A percentile compares a stretch with the other conserved stretches of the same genome.
These are phyloP conservation scores for Leptinotarsa juncta DNA, from an alignment of 2,888 invertebrate species.

Conservation along the genomic window DNA sequence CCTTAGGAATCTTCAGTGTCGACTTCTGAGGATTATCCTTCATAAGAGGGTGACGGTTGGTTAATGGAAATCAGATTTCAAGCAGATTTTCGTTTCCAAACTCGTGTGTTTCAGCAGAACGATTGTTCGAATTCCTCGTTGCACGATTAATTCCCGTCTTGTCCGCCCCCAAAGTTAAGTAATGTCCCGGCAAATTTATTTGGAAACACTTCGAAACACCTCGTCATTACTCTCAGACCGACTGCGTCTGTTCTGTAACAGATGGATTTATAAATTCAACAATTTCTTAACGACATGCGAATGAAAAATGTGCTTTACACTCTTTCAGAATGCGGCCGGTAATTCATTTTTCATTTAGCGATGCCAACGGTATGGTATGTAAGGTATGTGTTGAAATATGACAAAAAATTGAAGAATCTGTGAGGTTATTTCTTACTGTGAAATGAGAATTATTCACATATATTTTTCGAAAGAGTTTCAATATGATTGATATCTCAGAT, in stretches of 20 bases:
- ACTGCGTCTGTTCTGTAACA: slow-evolving; percentile 21
- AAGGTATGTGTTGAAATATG: not conserved
- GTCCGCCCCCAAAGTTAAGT: slow-evolving; percentile 14
- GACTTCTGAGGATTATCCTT: too few species aligned
- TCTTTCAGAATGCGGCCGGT: slow-evolving; percentile 18
- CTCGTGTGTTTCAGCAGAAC: not conserved
- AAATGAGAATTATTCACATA: too few species aligned
- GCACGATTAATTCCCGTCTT: not conserved
- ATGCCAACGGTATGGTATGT: not conserved
- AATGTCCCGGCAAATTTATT: slow-evolving; percentile 50
- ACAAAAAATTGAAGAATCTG: not conserved
- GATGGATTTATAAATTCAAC: slow-evolving; percentile 24
- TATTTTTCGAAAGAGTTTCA: too few species aligned
- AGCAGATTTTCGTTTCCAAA: not conserved
- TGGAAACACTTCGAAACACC: slow-evolving; percentile 53
- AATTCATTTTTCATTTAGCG: slow-evolving; percentile 18
- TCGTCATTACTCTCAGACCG: slow-evolving; percentile 51
- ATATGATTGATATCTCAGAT: too few species aligned
- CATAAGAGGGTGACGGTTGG: too few species aligned
- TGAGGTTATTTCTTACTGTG: too few species aligned
- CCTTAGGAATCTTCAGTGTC: too few species aligned
- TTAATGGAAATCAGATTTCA: not conserved
- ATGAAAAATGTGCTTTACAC: slow-evolving; percentile 18
- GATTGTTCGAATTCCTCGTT: not conserved
- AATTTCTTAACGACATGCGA: slow-evolving; percentile 20